These are phyloP conservation scores for Bhutanitis thaidina DNA, from an alignment of 2,888 invertebrate genomes.

Conservation along the genomic window DNA sequence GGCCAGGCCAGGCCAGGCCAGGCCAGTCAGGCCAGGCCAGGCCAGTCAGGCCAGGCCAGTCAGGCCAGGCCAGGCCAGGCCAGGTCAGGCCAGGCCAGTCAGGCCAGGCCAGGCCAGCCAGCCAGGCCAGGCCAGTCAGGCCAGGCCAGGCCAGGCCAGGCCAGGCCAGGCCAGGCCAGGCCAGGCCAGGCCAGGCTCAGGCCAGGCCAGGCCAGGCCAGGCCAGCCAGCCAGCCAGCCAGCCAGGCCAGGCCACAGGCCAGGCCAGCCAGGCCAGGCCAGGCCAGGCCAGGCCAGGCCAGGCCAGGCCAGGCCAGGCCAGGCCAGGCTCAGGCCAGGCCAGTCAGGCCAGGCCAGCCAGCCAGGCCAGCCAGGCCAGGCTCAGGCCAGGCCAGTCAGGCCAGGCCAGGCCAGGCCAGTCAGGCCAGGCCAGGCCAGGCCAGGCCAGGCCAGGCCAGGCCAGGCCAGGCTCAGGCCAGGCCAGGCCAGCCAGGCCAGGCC, in stretches of 20 bases:
- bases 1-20: conserved; percentile 17
- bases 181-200: too few species aligned
- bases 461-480: conserved; percentile 16
- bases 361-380: conserved; percentile 25
- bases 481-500: too few species aligned
- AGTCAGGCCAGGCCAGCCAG: conserved; percentile 17
- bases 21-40: conserved; percentile 18
- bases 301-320: too few species aligned
- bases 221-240: too few species aligned
- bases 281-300: too few species aligned
- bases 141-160: background rate
- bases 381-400: too few species aligned
- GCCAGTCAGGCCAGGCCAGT: conserved; percentile 25
- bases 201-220: too few species aligned
- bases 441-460: conserved; percentile 23
- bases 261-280: too few species aligned
- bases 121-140: background rate
- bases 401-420: too few species aligned
- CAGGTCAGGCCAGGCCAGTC: conserved; percentile 14
- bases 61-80: conserved; percentile 25
- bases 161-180: too few species aligned
- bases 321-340: conserved; percentile 19
- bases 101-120: conserved; percentile 20
- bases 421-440: conserved; percentile 23
- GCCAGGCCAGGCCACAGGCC: too few species aligned